Percentiles rank a stretch among this genome's conserved stretches.
Evolutionary conservation across 1,140 invertebrate species (phyloP).

Genomic region (Choristoneura fumiferana): DNA sequence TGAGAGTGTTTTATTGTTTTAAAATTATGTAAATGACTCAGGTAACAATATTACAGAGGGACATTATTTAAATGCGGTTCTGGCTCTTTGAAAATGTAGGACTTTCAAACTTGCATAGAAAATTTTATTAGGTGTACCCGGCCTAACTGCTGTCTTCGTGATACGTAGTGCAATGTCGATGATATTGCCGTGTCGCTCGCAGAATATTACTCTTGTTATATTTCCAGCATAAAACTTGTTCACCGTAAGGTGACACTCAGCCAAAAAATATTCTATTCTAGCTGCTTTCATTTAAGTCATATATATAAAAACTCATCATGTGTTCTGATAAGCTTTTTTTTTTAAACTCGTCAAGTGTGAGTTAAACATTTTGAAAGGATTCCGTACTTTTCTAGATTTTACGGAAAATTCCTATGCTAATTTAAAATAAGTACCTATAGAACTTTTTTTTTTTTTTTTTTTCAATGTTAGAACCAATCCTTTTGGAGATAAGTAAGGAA

Average conservation of each 20-base stretch:
- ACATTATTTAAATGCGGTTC: background rate
- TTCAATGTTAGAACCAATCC: too few species aligned
- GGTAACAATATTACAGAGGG: background rate
- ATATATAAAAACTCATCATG: background rate
- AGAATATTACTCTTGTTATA: constrained; percentile 27
- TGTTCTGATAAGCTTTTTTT: too few species aligned
- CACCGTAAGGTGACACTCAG: constrained; percentile 6
- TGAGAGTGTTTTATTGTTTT: constrained; percentile 2
- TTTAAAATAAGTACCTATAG: too few species aligned
- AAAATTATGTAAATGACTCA: constrained; percentile 1
- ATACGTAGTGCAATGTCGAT: background rate
- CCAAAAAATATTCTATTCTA: constrained; percentile 31
- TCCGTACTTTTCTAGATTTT: too few species aligned
- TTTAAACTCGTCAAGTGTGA: too few species aligned
- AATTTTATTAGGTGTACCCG: background rate
- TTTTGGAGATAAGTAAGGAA: too few species aligned
- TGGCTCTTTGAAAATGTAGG: background rate
- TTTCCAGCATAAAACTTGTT: constrained; percentile 29
- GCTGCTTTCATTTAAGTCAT: background rate
- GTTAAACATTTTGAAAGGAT: too few species aligned
- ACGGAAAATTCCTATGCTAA: too few species aligned
- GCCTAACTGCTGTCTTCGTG: background rate
- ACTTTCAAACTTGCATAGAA: background rate
- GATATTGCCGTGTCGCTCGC: constrained; percentile 7
- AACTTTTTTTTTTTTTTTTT: too few species aligned